Conservation (phyloP, 2,888 invertebrate species). For the Mylabris sibirica region DNA sequence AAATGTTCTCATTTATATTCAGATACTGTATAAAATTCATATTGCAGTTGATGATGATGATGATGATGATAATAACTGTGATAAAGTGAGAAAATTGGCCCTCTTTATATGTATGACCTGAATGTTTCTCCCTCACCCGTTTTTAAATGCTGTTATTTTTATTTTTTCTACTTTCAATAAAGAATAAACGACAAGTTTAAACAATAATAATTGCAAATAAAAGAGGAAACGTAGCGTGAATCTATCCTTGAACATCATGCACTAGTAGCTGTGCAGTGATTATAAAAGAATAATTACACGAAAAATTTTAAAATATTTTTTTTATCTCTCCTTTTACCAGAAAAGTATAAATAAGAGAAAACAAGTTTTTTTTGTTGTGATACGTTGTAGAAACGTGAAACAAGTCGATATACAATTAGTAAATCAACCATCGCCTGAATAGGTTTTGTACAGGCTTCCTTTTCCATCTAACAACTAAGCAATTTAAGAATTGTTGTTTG, state of each 20-base stretch:
- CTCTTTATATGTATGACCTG: background rate
- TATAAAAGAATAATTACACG: conserved; percentile 13
- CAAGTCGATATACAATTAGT: too few species aligned
- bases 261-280: conserved; percentile 20
- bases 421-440: background rate
- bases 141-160: background rate
- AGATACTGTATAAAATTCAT: background rate
- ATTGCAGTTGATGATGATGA: background rate
- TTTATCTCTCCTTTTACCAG: background rate
- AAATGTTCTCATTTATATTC: background rate
- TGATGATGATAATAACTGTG: background rate
- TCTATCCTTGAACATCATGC: conserved; percentile 14
- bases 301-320: background rate
- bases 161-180: background rate
- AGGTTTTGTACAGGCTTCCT: conserved; percentile 19
- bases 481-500: background rate
- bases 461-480: background rate
- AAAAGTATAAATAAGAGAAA: background rate
- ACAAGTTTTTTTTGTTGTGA: background rate
- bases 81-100: background rate
- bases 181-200: background rate
- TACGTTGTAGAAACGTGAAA: background rate
- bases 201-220: conserved; percentile 7
- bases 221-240: conserved; percentile 16
- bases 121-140: background rate